Evolutionary conservation across 2,888 invertebrate species (phyloP), one percentile per base, ranked within the genome.

Genomic region (Diaperis boleti): DNA sequence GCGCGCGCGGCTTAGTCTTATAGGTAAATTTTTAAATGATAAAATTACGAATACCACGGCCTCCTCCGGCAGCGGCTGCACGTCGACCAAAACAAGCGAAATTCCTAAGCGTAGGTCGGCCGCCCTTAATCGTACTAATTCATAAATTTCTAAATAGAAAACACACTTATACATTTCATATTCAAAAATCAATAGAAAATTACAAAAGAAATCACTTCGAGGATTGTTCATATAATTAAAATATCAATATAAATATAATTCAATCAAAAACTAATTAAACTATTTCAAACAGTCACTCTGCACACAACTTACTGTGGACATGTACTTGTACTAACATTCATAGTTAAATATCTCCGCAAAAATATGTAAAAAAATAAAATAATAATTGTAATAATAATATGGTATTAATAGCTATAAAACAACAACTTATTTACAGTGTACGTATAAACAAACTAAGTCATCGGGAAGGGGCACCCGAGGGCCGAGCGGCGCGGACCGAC

Each of bases 351-450:
- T 82, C 81, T 82, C 76, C 81, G 81, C 81, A 82, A 82, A 82
- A 82, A 82, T 81, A 82, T 80, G 81, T 82, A 82, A 82, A 82
- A 82, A 82, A 82, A 82, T 82, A 82, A 82, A 82, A 82, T 82
- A 82, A 81, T 82, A 80, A 39, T 39, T 39, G 39, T 39, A 39
- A 81, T 79, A 78, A 79, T 78, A 76, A 77, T 79, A 76, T 78
- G 79, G 78, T 80, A 78, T 79, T 79, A 81, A 81, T 80, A 81
- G 79, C 79, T 82, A 82, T 79, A 80, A 82, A 82, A 81, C 81
- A 82, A 82, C 81, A 82, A 82, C 79, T 78, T 82, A 82, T 82
- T 74, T 81, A 81, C 80, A 81, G 72, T 76, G 76, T 80, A 79
- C 77, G 78, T 78, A 76, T 76, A 74, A 80, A 80, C 79, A 79